Percentiles rank a stretch among this genome's conserved stretches.
Evolutionary conservation across 2,797 vertebrate species (phyloP).

Genomic region (Urocyon cinereoargenteus): DNA sequence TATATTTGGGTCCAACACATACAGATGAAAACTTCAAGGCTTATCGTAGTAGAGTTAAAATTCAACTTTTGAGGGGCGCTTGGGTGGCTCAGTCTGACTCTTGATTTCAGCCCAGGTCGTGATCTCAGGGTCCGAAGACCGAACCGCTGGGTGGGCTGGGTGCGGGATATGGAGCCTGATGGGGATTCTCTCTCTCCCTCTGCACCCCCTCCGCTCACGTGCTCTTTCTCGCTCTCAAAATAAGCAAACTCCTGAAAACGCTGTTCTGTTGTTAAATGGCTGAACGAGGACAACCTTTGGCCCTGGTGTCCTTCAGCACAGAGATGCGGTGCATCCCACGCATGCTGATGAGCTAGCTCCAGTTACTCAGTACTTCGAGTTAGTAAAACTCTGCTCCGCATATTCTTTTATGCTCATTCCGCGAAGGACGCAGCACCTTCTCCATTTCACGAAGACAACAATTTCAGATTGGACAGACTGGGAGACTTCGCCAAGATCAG

Average conservation of each 20-base stretch:
- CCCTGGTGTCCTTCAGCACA: neutral
- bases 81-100: neutral
- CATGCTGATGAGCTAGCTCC: neutral
- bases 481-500: neutral
- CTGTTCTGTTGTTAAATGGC: conserved; percentile 49
- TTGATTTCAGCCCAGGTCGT: neutral
- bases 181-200: neutral
- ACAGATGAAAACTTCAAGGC: neutral
- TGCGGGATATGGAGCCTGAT: neutral
- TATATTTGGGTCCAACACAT: neutral
- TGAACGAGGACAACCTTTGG: neutral
- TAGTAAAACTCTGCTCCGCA: neutral
- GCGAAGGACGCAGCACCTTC: neutral
- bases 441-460: neutral
- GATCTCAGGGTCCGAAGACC: neutral
- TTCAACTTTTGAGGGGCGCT: neutral
- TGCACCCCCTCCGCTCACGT: neutral
- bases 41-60: neutral
- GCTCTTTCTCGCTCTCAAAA: neutral
- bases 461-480: neutral
- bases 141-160: neutral
- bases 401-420: neutral
- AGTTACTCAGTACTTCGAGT: neutral
- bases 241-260: conserved; percentile 1
- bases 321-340: neutral